Base-by-base conservation (phyloP, 1,140 invertebrate genomes). In the Drosophila nikananu region DNA sequence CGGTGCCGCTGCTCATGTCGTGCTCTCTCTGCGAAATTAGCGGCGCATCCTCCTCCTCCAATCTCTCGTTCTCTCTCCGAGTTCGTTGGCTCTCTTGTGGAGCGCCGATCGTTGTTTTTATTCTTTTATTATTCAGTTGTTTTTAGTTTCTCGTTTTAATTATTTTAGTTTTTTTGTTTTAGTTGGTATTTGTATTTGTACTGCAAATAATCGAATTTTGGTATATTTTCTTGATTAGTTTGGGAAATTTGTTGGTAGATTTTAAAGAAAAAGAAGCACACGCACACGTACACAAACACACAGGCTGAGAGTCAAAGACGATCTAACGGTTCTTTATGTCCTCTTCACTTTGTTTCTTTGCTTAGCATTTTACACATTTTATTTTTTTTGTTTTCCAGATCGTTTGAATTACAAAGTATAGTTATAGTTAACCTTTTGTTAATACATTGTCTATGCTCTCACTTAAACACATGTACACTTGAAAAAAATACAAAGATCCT, bases 171-270 rank as follows among this genome's bases (percentile, higher is more conserved):
- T 65, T 44, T 49, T 48, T 46, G 61, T 65, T 60, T 49, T 49
- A 19, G 41, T 52, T 25, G 37, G 21, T 41, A 41, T 63, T 76
- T 66, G 71, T 76, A 58, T 77, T 77, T 87, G 81, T 66, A 87
- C 83, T 87, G 83, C 68, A 87, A 87, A 67, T 73, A 89, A 77
- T 41, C 67, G 25, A 76, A 76, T 60, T 62, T 46, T 59, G 25
- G 57, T 48, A 51, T 51, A 60, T 73, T 62, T 35, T 52, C 23
- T 54, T 62, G 66, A 71, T 70, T 59, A 62, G 63, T 49, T 68
- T 21, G 13, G n/a, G 13, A 30, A 57, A 52, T 46, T 19, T 19
- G 8, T 52, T 42, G 42, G 15, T 39, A 30, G 13, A 30, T 48
- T 79, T 44, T 42, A 19, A 39, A 23, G 17, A 32, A 46, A 62